These are phyloP conservation scores for Stratiomys singularior DNA, from an alignment of 2,888 invertebrate species.

Conservation along the genomic window DNA sequence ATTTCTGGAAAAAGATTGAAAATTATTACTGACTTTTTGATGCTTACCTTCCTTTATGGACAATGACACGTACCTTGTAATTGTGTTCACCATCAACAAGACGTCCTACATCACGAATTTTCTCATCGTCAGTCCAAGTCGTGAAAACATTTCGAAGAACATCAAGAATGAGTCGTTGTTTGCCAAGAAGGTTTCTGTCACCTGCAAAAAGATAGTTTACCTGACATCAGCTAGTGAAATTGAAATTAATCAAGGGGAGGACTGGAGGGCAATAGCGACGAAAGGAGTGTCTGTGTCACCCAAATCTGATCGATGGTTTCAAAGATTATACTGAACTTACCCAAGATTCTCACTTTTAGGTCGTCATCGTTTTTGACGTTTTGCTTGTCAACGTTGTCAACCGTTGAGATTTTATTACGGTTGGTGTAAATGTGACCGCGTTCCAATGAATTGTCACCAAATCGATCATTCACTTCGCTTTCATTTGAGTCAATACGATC, in stretches of 20 bases:
- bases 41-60: background rate
- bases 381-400: conserved; percentile 50
- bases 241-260: background rate
- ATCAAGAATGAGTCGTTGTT: conserved; percentile 66
- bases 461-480: background rate
- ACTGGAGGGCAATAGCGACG: too few species aligned
- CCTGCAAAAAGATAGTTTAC: background rate
- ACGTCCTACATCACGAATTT: conserved; percentile 22
- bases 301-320: background rate
- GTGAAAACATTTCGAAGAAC: conserved; percentile 49
- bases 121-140: conserved; percentile 41
- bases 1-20: conserved; percentile 36
- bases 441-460: background rate
- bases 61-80: conserved; percentile 44
- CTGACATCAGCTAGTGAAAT: background rate
- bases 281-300: background rate
- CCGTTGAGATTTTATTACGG: background rate
- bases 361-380: conserved; percentile 43
- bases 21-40: conserved; percentile 5
- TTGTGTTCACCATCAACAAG: conserved; percentile 40
- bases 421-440: background rate
- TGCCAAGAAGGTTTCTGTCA: conserved; percentile 64
- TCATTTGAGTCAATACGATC: conserved; percentile 1
- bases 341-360: background rate
- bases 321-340: conserved; percentile 18